Evolutionary conservation across 2,113 vertebrate species (phyloP).

Genomic region (Dromiciops gliroides): DNA sequence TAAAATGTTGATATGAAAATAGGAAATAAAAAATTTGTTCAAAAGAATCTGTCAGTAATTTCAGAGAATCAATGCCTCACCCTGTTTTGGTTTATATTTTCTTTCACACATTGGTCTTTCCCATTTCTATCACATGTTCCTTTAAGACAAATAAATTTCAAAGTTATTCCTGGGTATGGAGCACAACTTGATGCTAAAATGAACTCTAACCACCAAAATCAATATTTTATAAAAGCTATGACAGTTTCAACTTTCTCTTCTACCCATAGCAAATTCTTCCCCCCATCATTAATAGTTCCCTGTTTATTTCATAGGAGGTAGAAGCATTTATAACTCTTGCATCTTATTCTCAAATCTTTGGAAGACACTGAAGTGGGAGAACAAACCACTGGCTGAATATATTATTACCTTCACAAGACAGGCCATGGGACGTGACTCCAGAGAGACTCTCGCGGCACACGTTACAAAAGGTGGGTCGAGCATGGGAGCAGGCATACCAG

Average conservation of each 20-base stretch:
- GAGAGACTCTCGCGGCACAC: constrained; percentile 98
- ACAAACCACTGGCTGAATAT: accelerated
- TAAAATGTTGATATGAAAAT: neutral
- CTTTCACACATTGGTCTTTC: constrained; percentile 7
- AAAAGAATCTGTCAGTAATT: neutral
- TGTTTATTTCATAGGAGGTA: neutral
- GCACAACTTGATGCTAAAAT: neutral
- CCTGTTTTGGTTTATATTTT: neutral
- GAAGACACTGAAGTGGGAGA: accelerated
- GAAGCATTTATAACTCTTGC: neutral
- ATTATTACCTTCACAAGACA: constrained; percentile 97
- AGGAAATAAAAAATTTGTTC: neutral
- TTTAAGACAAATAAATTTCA: constrained; percentile 20
- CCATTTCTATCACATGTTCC: neutral
- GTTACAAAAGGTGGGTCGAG: constrained; percentile 98
- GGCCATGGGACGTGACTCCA: constrained; percentile 98
- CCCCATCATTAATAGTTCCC: neutral
- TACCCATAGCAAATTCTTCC: neutral
- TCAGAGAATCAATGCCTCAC: neutral
- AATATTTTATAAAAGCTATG: neutral
- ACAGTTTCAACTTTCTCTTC: neutral
- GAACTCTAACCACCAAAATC: neutral
- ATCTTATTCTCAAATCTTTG: accelerated
- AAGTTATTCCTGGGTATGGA: neutral
- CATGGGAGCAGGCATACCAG: constrained; percentile 99